Evolutionary conservation across 2,888 invertebrate species (phyloP).

Genomic region (Oscheius sp.): DNA sequence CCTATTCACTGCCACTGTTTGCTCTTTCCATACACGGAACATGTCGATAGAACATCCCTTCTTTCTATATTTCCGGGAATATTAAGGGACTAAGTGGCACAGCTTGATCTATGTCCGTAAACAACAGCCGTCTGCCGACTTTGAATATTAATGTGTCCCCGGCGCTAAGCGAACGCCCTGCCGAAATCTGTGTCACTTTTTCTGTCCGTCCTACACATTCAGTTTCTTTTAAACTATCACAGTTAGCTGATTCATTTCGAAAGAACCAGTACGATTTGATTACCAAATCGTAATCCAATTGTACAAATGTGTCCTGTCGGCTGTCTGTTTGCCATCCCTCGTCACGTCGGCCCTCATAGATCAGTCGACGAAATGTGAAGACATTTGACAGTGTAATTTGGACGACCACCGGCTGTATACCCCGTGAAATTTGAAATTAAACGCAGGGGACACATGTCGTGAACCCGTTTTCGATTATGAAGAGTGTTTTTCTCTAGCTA

Average conservation of each 20-base stretch:
- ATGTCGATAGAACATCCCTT: constrained; percentile 7
- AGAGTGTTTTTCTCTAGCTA: neutral
- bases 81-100: neutral
- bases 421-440: too few relatives aligned
- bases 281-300: neutral
- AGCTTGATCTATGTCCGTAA: neutral
- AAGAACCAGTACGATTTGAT: too few relatives aligned
- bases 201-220: neutral
- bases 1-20: neutral
- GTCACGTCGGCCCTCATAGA: neutral
- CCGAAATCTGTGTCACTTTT: constrained; percentile 6
- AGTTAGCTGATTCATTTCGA: too few relatives aligned
- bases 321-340: neutral
- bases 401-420: neutral
- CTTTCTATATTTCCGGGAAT: neutral
- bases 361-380: neutral
- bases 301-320: neutral
- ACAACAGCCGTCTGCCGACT: constrained; percentile 24
- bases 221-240: neutral
- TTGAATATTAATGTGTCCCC: constrained; percentile 26
- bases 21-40: neutral
- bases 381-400: neutral
- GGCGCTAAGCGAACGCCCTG: too few relatives aligned
- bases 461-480: constrained; percentile 14
- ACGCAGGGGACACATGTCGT: neutral